Base-by-base conservation (phyloP, 2,797 vertebrate genomes). In the Benthosema pterotum region DNA sequence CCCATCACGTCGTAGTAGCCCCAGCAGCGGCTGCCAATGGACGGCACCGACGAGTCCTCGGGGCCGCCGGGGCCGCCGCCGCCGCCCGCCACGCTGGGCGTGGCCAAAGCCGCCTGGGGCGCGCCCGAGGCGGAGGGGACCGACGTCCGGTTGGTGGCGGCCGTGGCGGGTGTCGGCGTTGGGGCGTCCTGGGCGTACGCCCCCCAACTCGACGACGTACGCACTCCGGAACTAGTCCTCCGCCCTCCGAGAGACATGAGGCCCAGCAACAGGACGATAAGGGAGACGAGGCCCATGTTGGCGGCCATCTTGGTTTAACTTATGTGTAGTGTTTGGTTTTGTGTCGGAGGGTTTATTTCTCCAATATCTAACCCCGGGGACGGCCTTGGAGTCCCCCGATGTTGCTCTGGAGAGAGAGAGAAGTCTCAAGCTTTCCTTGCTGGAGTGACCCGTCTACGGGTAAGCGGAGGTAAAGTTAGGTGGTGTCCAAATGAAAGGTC, bases 1-100 rank as follows among this genome's bases (percentile, higher is more conserved):
- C 97, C 97, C 96, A 98, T 98, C 82, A 98, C 97, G 50, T 99
- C 97, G 51, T 97, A 99, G 89, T 99, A 99, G 62, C 97, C 97
- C 79, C 94, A 91, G 83, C 97, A 99, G 58, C 94, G 93, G 81
- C 94, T 96, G 0, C 91, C 89, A 0, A 77, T 63, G 0, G 76
- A 22, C 49, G 80, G 70, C 63, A 60, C 67, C 1, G 78, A 74
- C 63, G 79, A 84, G 14, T 87, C 82, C 14, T 79, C 83, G 0
- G 28, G 52, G 0, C 0, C 84, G n/a, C n/a, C n/a, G n/a, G n/a
- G n/a, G n/a, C 85, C 6, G 84, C 74, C n/a, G 75, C 87, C 22
- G 22, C 1, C 22, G 22, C 22, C 74, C n/a, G 75, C 87, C 22
- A 5, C 1, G 3, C 3, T 5, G 1, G 92, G 89, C 1, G 85